Evolutionary conservation across 2,113 vertebrate genomes (phyloP).

Genomic region (Corythoichthys haematopterus): DNA sequence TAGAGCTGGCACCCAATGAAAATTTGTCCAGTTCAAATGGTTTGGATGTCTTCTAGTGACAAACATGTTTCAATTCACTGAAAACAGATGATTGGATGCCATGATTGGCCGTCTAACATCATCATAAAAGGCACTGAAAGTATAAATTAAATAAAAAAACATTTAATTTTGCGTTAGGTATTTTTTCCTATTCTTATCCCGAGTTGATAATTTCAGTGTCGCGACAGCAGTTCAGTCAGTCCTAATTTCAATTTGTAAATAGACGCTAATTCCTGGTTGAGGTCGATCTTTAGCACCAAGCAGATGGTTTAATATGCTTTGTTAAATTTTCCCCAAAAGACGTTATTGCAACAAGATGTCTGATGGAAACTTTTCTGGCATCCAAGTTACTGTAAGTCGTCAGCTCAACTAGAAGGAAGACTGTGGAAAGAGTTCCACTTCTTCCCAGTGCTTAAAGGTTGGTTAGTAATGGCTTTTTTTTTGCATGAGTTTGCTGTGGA

Average conservation of each 20-base stretch:
- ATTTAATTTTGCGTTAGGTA: too few species aligned
- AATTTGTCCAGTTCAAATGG: too few species aligned
- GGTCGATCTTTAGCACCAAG: conserved; percentile 33
- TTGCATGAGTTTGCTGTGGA: neutral
- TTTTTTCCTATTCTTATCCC: too few species aligned
- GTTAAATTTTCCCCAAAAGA: conserved; percentile 24
- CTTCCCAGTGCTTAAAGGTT: neutral
- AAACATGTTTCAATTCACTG: too few species aligned
- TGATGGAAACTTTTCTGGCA: neutral
- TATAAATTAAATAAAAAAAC: too few species aligned
- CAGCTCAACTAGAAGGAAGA: neutral
- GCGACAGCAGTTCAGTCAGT: conserved; percentile 12
- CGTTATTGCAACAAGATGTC: conserved; percentile 26
- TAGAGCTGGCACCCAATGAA: too few species aligned
- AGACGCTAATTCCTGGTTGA: conserved; percentile 17
- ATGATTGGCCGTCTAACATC: too few species aligned
- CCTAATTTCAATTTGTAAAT: conserved; percentile 10
- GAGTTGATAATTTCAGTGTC: too few species aligned
- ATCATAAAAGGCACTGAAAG: too few species aligned
- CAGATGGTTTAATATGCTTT: conserved; percentile 54
- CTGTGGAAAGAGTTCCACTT: neutral
- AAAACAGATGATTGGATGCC: too few species aligned
- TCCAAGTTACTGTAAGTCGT: neutral
- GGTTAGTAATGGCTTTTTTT: neutral
- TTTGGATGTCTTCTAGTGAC: too few species aligned